Base-by-base conservation (phyloP, 2,797 vertebrate genomes). In the Sebastolobus altivelis region DNA sequence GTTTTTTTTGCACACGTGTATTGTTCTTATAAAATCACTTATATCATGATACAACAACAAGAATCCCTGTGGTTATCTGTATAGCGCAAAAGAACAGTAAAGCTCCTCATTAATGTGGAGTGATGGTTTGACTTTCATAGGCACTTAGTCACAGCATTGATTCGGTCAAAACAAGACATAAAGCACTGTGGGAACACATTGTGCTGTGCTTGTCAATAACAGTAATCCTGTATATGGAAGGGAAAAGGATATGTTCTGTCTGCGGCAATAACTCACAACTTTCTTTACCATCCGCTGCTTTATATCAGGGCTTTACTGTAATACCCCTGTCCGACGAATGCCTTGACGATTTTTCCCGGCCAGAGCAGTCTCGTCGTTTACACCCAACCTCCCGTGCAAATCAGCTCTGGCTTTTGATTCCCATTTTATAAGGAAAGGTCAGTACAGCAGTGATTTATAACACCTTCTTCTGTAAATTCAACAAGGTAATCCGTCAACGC, bases 361-460 rank as follows among this genome's bases (percentile, higher is more conserved):
- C 70, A 76, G 58, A 74, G 77, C 81, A 66, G 58, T 72, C 61
- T 77, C 72, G 61, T 73, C 77, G 49, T 81, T 88, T 87, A 72
- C 82, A 77, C 63, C 75, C 77, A 25, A 43, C 69, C 65, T 79
- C 56, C 58, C 3, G 55, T 77, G 73, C 79, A 92, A 89, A 92
- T 89, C 85, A 85, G 89, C 87, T 73, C 79, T 59, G 69, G 78
- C 67, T 90, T 94, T 89, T 90, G 93, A 94, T 91, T 92, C 88
- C 70, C 75, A 79, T 93, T 90, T 92, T 91, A 88, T 87, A 86
- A 90, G 82, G 83, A 93, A 94, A 94, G 92, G 94, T 94, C 92
- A 93, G 80, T 60, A 27, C 82, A 62, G 87, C 82, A 4, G 76
- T 94, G 93, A 95, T 95, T 95, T 95, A 95, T 92, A 89, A 90